These are phyloP conservation scores for Limosa lapponica DNA, from an alignment of 2,797 vertebrate species.

Conservation along the genomic window DNA sequence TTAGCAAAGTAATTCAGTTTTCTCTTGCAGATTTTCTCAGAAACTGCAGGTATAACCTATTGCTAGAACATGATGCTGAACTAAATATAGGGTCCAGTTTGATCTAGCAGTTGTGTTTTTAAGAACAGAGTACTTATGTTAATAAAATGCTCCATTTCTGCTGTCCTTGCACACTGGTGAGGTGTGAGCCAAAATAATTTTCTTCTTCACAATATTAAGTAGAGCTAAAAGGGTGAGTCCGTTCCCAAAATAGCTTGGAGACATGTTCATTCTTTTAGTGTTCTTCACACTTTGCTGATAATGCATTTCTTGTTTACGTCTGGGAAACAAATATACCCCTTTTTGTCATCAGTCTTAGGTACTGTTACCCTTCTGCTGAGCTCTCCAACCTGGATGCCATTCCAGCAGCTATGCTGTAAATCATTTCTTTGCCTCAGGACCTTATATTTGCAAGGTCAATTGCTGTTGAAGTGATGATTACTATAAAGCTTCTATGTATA, in stretches of 20 bases:
- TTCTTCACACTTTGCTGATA: constrained; percentile 53
- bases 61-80: neutral
- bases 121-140: neutral
- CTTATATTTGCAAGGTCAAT: constrained; percentile 63
- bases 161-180: neutral
- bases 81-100: neutral
- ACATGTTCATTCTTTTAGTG: neutral
- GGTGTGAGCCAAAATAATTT: neutral
- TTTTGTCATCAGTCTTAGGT: constrained; percentile 17
- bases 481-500: constrained; percentile 27
- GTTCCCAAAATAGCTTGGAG: constrained; percentile 17
- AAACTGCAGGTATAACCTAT: neutral
- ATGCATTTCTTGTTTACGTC: constrained; percentile 17
- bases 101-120: neutral
- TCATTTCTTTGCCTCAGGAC: constrained; percentile 35
- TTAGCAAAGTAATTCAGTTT: neutral
- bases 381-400: neutral
- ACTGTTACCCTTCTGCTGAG: neutral
- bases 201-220: neutral
- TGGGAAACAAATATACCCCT: neutral
- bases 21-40: neutral
- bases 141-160: neutral
- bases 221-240: neutral
- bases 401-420: constrained; percentile 30
- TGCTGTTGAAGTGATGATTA: constrained; percentile 54